Conservation (phyloP, 2,113 vertebrate species). For the Pangasianodon gigas region DNA sequence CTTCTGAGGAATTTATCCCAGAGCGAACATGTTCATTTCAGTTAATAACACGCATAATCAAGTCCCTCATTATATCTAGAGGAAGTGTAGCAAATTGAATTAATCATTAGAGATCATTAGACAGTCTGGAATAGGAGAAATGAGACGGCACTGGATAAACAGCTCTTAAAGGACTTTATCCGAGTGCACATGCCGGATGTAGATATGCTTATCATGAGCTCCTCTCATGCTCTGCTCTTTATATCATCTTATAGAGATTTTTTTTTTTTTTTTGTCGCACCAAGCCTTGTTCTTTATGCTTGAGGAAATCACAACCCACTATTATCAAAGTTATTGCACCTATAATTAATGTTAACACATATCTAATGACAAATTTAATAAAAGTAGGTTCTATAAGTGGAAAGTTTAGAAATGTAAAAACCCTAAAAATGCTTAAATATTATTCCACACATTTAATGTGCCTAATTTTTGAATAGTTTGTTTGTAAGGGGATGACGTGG, state of each 20-base stretch:
- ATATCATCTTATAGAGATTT: no score
- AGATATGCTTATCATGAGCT: neutral
- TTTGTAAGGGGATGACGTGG: neutral
- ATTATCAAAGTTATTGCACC: neutral
- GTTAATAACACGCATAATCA: conserved; percentile 45
- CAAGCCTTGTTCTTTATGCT: neutral
- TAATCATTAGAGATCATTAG: conserved; percentile 54
- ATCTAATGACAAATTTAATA: neutral
- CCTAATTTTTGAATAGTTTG: neutral
- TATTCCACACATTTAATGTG: neutral
- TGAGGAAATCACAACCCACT: neutral
- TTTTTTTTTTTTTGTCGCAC: neutral
- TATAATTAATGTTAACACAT: neutral
- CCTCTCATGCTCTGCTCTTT: neutral
- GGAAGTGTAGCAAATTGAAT: conserved; percentile 47
- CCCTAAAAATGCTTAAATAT: neutral
- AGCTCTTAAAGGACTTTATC: conserved; percentile 2
- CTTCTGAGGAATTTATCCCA: conserved; percentile 7
- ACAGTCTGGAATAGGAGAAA: conserved; percentile 20
- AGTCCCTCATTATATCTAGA: conserved; percentile 40
- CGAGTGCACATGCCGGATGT: neutral
- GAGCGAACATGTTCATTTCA: conserved; percentile 28
- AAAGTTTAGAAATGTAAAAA: neutral
- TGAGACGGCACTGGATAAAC: conserved; percentile 34
- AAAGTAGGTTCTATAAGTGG: neutral